Evolutionary conservation across 2,888 invertebrate species (phyloP), one percentile per base, ranked within the genome.

Genomic region (Eulithis prunata): DNA sequence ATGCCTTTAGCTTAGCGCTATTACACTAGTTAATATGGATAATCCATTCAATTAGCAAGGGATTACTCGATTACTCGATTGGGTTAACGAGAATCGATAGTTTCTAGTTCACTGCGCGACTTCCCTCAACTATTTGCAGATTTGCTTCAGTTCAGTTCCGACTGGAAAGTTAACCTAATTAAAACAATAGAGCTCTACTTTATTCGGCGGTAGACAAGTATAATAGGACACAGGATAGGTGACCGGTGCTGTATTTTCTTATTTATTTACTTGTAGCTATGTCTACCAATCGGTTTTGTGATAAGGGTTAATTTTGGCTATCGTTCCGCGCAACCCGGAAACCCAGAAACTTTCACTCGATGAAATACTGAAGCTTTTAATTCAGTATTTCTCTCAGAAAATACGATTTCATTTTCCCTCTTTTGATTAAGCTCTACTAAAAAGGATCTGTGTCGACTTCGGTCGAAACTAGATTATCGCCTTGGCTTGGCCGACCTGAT

Each of bases 41-140:
- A 84, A 86, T 83, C 85, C 80, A 79, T 79, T 81, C 83, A 82
- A 87, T 87, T 86, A 86, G 81, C 78, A 76, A 66, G 69, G 82
- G 85, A 86, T 87, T 84, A 84, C 83, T 78, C 77, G 85, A 86
- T 87, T 84, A 84, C 83, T 78, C 77, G 76, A 83, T 83, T 81
- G 78, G 79, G 80, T 80, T 83, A 80, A 80, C 74, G 64, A 62
- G 71, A 71, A 70, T 66, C 62, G 68, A 73, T 71, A 66, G 67
- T 69, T 71, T 62, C 55, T 46, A 62, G 51, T 59, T 59, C 62
- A 59, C 11, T 55, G 58, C 28, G 41, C 46, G 51, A 55, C 59
- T 66, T 45, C n/a, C 11, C 54, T 56, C 13, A 62, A 61, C 63
- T 64, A 63, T 60, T 67, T 47, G 12, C 52, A 53, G 59, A 54